Evolutionary conservation across 2,797 vertebrate species (phyloP), one percentile per base, ranked within the genome.

Genomic region (Vespertilio murinus): DNA sequence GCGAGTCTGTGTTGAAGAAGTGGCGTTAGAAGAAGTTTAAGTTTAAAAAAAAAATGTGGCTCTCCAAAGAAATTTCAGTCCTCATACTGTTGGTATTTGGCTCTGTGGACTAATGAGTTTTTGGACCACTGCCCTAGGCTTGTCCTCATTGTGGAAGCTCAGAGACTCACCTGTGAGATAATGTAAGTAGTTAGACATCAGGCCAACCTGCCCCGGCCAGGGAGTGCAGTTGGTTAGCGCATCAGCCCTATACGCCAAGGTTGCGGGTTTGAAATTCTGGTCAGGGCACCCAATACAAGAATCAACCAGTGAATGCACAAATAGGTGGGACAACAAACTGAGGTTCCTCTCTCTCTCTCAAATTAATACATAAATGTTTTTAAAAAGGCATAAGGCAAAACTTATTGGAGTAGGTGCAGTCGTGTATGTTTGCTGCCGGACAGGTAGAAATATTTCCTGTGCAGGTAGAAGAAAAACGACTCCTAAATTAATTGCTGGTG

Each of bases 151-250:
- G 35, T 13, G 47, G 35, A 33, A 73, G 56, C 40, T 38, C 30
- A 30, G 75, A 90, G 69, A 30, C 52, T 65, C 47, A 79, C 17
- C 28, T 59, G 80, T 67, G 71, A 79, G 54, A 22, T 79, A 33
- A 79, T 35, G 23, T 30, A 56, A 33, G 25, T 54, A 61, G 42
- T n/a, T 42, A 42, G 78, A 42, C 38, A 5, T 61, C 20, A 22
- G 33, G 20, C 18, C 22, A 38, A 14, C n/a, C 30, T 8, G 18
- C 11, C 45, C 73, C 33, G 47, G 45, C 73, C n/a, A 75, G n/a
- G 47, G 33, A 33, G n/a, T n/a, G 13, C 20, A 14, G 73, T 33
- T 49, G 47, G 73, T 33, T 75, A 33, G 45, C 49, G 45, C n/a
- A 5, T 52, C n/a, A 6, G 20, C 45, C n/a, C 17, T 2, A 8